Evolutionary conservation across 2,797 vertebrate species (phyloP).

Genomic region (Pseudocheirus occidentalis): DNA sequence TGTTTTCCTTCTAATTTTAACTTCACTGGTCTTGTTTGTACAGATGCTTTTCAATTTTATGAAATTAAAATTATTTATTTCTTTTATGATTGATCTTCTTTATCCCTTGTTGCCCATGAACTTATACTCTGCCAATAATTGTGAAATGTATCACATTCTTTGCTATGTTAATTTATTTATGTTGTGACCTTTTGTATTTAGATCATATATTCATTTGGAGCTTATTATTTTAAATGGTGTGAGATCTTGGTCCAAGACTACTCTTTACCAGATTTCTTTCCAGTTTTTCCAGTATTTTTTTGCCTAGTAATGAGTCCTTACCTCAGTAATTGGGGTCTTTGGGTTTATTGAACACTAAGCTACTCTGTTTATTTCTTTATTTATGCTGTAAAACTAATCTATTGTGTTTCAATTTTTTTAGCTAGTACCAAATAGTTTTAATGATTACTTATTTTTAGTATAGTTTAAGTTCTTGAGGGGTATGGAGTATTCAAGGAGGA

Average conservation of each 20-base stretch:
- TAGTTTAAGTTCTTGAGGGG: not conserved
- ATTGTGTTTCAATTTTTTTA: not conserved
- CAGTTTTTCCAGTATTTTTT: not conserved
- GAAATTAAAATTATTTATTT: not conserved
- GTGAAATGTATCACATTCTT: not conserved
- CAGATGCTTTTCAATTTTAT: not conserved
- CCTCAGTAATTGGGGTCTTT: not conserved
- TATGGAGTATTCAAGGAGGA: not conserved
- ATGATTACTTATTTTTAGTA: not conserved
- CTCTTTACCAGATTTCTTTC: not conserved
- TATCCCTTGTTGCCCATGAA: not conserved
- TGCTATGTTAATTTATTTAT: not conserved
- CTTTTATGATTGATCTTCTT: not conserved
- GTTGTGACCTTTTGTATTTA: not conserved
- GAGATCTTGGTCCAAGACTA: not conserved
- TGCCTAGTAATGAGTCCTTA: not conserved
- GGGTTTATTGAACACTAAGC: not conserved
- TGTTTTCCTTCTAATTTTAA: not conserved
- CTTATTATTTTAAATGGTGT: not conserved
- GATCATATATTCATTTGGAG: not conserved
- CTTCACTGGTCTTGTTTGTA: not conserved
- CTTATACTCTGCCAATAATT: not conserved
- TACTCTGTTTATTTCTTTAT: not conserved
- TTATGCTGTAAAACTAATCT: not conserved
- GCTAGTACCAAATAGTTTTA: not conserved